Base-by-base conservation (phyloP, 2,888 invertebrate genomes). In the Acanthococcus lagerstroemiae region DNA sequence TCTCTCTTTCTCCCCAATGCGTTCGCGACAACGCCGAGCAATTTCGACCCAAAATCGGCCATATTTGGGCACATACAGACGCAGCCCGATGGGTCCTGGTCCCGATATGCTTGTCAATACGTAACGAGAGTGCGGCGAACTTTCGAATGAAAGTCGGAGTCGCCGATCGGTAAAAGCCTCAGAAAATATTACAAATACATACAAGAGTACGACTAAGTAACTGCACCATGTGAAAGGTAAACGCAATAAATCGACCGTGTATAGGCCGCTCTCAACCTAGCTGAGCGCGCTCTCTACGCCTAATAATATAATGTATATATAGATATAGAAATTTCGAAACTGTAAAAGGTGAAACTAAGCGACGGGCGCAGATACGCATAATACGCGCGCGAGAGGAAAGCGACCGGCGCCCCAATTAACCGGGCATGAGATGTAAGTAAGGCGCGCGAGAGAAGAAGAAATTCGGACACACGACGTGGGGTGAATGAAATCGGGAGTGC, bases 251-350 rank as follows among this genome's bases (percentile, higher is more conserved):
- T 57, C 44, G 57, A 57, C 22, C 44, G 57, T 30, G 24, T 57
- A 27, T 19, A 21, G 21, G 3, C 21, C 50, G 21, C 21, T 50
- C n/a, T 19, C 50, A 19, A 21, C 50, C 17, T 9, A 50, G 50
- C 4, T 27, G 44, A 21, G 22, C 26, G 56, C 56, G 37, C 57
- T 57, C 57, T 57, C 37, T 57, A 57, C 44, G 37, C 50, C 21
- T 50, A 50, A 50, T 50, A 50, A 50, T 50, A 57, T n/a, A n/a
- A n/a, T n/a, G n/a, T n/a, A n/a, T n/a, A n/a, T n/a, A n/a, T n/a
- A n/a, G n/a, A n/a, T 37, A 37, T 57, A 57, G 57, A 57, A 57
- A 57, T 57, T 57, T 57, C 57, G 45, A 57, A 57, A 57, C 57
- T n/a, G 50, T 50, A 57, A 26, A 57, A 57, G 57, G 57, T 57